A percentile compares a stretch with the other conserved stretches of the same genome.
These are phyloP conservation scores for Picathartes gymnocephalus DNA, from an alignment of 2,113 vertebrate species.

Conservation along the genomic window DNA sequence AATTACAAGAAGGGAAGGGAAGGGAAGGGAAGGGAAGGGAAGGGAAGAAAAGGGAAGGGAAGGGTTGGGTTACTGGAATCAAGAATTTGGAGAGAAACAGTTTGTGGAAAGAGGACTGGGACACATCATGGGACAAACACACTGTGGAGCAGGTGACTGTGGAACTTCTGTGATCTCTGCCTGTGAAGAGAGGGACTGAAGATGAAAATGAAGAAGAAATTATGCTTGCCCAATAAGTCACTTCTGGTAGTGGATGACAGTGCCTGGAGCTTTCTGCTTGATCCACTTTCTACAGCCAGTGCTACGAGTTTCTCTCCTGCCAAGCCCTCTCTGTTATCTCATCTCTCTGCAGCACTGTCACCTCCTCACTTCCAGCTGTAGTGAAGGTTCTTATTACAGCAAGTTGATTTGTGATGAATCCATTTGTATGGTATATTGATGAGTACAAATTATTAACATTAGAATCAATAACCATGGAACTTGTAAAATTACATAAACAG, in stretches of 20 bases:
- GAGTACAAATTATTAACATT: background rate
- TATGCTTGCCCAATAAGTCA: background rate
- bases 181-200: background rate
- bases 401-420: background rate
- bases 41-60: background rate
- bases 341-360: background rate
- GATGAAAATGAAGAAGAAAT: background rate
- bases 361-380: background rate
- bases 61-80: background rate
- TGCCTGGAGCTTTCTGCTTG: background rate
- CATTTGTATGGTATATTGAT: background rate
- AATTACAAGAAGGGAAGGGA: background rate
- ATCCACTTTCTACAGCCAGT: background rate
- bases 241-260: background rate
- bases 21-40: background rate
- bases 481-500: background rate
- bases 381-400: background rate
- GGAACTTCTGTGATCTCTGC: background rate
- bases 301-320: background rate
- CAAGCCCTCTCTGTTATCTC: background rate
- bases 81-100: background rate
- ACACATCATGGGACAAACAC: background rate
- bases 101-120: background rate
- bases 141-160: background rate
- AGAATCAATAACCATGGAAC: background rate